Conservation (phyloP, 2,888 invertebrate genomes). For the Rapana venosa region DNA sequence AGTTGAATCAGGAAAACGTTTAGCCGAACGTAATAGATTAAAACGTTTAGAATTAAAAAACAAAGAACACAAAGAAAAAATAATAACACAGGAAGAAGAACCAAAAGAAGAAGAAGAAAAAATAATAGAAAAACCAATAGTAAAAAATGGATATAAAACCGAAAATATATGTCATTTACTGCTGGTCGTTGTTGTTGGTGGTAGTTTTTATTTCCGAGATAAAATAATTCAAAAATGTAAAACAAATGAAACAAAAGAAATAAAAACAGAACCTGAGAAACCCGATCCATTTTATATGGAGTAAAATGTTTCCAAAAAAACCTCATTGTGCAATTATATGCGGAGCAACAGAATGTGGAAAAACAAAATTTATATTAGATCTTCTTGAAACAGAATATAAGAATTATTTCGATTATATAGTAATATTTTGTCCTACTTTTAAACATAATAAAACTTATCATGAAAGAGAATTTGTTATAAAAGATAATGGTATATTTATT, state of each 20-base stretch:
- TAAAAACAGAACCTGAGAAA: background rate
- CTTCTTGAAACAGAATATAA: background rate
- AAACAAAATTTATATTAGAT: conserved; percentile 15
- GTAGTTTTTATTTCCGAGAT: background rate
- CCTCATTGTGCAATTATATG: conserved; percentile 15
- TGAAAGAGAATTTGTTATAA: background rate
- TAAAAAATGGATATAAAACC: background rate
- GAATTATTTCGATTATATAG: background rate
- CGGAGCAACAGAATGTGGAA: conserved; percentile 18
- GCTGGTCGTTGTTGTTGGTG: background rate
- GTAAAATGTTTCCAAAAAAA: background rate
- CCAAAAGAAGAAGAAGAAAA: background rate
- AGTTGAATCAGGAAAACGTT: conserved; percentile 7
- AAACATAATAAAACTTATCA: conserved; percentile 14
- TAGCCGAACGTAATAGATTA: background rate
- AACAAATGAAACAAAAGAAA: background rate
- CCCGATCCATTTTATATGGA: conserved; percentile 8
- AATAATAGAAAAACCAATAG: background rate
- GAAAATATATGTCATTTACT: too few relatives aligned
- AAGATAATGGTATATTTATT: background rate
- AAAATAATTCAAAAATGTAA: background rate
- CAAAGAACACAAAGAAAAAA: conserved; percentile 7
- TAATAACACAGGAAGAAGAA: conserved; percentile 15
- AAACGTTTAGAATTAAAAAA: conserved; percentile 2
- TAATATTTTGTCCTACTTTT: conserved; percentile 1